Conservation (phyloP, 2,888 invertebrate species). For the Dendrolimus pini region DNA sequence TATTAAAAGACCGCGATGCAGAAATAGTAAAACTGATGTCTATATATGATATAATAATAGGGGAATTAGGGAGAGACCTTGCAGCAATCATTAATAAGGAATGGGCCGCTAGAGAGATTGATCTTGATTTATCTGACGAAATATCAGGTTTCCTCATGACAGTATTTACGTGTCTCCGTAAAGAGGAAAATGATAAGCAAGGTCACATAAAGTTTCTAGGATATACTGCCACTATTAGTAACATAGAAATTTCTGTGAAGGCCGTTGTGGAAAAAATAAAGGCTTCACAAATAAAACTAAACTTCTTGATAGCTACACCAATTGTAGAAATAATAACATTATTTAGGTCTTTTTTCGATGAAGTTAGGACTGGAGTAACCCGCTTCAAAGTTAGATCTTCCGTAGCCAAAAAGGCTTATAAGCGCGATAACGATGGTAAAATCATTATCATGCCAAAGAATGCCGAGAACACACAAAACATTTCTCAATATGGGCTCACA, state of each 20-base stretch:
- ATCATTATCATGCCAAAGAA: not conserved
- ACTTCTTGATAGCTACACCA: slow-evolving; percentile 6
- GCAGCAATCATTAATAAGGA: too few species aligned
- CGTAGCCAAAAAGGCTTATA: too few species aligned
- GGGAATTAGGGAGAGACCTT: too few species aligned
- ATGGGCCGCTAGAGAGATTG: not conserved
- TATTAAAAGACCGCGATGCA: too few species aligned
- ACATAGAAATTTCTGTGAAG: too few species aligned
- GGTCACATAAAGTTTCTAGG: too few species aligned
- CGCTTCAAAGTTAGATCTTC: slow-evolving; percentile 9
- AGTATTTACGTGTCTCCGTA: slow-evolving; percentile 9
- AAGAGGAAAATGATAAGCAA: slow-evolving; percentile 8
- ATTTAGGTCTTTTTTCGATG: slow-evolving; percentile 13
- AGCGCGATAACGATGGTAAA: too few species aligned
- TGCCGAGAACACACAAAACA: slow-evolving; percentile 10
- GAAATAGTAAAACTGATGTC: too few species aligned
- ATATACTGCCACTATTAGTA: too few species aligned
- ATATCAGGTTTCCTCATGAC: slow-evolving; percentile 12
- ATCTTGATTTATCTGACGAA: slow-evolving; percentile 9
- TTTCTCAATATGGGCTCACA: slow-evolving; percentile 12
- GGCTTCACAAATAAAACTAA: too few species aligned
- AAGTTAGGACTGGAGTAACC: slow-evolving; percentile 17
- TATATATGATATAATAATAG: too few species aligned
- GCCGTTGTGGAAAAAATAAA: too few species aligned
- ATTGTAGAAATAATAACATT: slow-evolving; percentile 14